Base-by-base conservation (phyloP, 2,888 invertebrate species). In the Philaethria dido region DNA sequence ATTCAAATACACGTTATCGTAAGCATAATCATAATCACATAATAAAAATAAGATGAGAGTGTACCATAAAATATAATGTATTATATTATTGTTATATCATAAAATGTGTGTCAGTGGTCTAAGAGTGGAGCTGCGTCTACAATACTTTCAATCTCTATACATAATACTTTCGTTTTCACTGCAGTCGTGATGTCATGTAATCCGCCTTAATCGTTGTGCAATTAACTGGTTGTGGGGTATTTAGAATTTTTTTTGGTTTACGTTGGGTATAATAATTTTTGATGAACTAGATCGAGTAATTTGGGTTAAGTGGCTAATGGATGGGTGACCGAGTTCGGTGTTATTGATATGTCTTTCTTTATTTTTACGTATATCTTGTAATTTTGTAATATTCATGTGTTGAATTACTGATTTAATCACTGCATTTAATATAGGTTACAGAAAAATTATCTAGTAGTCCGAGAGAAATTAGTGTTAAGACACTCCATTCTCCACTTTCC, bases 201-300 rank as follows among this genome's bases (percentile, higher is more conserved):
- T 72, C 68, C 63, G 68, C 69, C 69, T 72, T 69, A 73, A 72
- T 71, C 61, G 70, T 73, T 74, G 70, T 74, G 71, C 71, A 73
- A 73, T 73, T 73, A 61, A 68, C 68, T 59, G 69, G 66, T 68
- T 69, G 64, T 66, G 71, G 68, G 69, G 68, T 66, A 68, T 61
- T n/a, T 14, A 33, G 18, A 20, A 25, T 11, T 59, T 59, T 39
- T 57, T 69, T 57, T 33, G 18, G 42, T 48, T 55, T 62, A 18
- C 29, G 62, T 45, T 47, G n/a, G n/a, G n/a, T n/a, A n/a, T n/a
- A n/a, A n/a, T n/a, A n/a, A n/a, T 63, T 62, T 67, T 62, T 33
- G 13, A 33, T 50, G 44, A 44, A 25, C 25, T 59, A 45, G n/a
- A 25, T 45, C 16, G 42, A 29, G 13, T 29, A 44, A 16, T n/a